Conservation (phyloP, 1,140 invertebrate species). For the Spodoptera frugiperda region DNA sequence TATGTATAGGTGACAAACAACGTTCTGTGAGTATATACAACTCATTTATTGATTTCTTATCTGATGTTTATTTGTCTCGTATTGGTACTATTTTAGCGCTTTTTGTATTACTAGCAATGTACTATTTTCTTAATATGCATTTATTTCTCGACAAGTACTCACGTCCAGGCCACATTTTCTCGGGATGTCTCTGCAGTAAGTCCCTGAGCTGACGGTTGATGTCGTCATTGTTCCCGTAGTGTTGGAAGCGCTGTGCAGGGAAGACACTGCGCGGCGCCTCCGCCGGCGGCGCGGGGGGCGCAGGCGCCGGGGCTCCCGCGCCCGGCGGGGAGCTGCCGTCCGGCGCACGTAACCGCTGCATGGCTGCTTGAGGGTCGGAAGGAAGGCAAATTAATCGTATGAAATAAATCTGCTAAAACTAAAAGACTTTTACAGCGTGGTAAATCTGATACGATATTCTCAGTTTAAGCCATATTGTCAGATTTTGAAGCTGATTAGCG, state of each 20-base stretch:
- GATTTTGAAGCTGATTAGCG: no score
- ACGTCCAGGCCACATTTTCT: constrained; percentile 84
- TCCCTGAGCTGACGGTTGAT: constrained; percentile 92
- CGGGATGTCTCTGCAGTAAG: constrained; percentile 91
- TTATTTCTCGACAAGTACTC: constrained; percentile 54
- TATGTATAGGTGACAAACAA: no score
- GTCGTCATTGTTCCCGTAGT: constrained; percentile 75
- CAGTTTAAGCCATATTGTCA: no score
- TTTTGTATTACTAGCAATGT: no score
- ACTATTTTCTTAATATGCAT: no score
- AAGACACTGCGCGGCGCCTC: constrained; percentile 71
- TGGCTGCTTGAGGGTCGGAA: constrained; percentile 65
- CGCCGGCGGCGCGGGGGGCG: constrained; percentile 41
- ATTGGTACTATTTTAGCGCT: no score
- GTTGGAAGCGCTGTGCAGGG: constrained; percentile 74
- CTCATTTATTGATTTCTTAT: no score
- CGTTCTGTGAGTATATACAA: no score
- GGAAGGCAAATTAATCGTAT: background rate
- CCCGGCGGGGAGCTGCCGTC: constrained; percentile 70
- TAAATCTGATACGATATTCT: no score
- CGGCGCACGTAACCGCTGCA: constrained; percentile 76
- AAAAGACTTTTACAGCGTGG: no score
- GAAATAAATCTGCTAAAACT: no score
- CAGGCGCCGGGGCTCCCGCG: constrained; percentile 24
- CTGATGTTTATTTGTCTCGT: no score